Base-by-base conservation (phyloP, 2,113 vertebrate species). In the Tauraco erythrolophus region DNA sequence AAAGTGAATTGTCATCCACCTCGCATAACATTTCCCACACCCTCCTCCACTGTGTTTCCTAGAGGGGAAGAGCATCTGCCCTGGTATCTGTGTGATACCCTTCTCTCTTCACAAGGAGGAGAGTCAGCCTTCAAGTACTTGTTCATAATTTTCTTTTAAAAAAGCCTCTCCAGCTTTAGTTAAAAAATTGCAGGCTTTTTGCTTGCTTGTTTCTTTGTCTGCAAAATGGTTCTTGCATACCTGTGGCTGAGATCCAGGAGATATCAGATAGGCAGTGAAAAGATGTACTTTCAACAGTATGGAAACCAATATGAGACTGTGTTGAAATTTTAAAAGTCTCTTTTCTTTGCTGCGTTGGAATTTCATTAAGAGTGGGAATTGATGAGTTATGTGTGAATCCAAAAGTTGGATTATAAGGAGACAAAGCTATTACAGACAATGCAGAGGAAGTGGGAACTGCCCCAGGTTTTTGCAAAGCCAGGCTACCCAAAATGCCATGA, bases 361-460 rank as follows among this genome's bases (percentile, higher is more conserved):
- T 92, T 95, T 94, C 54, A 87, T 75, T 78, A 84, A 78, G 28
- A 51, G 69, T 84, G 69, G 45, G 33, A 93, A 84, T 33, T 88
- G 81, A 71, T 62, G 48, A 76, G 25, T 84, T 89, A 19, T 48
- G 75, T 30, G 17, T 57, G n/a, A 57, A 33, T 72, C 35, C 24
- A 25, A 14, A 74, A 86, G 19, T 17, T 91, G 76, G 11, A 43
- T 62, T 62, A 5, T 66, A 66, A 65, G 46, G 58, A 74, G 50
- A 27, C 64, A 77, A 54, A 85, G 57, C 23, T 61, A 10, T 56
- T 92, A 6, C 0, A 41, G 50, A 84, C 41, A 25, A n/a, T 37
- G 46, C 0, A 16, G 21, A 46, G 35, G 23, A 58, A 31, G 13
- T 28, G 25, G 10, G 57, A 71, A 61, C 33, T 37, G 37, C 21